Evolutionary conservation across 1,140 invertebrate genomes (phyloP), one percentile per base, ranked within the genome.

Genomic region (Aphelinus certus): DNA sequence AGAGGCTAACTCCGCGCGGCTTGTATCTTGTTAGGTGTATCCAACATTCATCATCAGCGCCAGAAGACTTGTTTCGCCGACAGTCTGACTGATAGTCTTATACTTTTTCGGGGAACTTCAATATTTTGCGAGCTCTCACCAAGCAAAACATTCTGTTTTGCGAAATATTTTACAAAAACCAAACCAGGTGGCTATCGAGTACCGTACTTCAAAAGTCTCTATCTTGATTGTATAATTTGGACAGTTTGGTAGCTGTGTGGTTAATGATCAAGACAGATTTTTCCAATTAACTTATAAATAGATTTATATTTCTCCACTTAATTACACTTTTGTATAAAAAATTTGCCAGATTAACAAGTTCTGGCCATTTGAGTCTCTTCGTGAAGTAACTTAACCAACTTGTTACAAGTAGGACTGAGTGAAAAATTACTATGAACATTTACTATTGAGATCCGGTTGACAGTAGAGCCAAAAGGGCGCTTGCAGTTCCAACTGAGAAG

Each of bases 391-490:
- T 61, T 66, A 76, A 76, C 57, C 71, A 75, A 63, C 56, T 62
- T 69, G 1, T 72, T 76, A 42, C 10, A 63, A 51, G 51, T n/a
- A 66, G 63, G 56, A 65, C 49, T 57, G 56, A 57, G 60, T 64
- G 6, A 57, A 48, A 55, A 68, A 46, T 53, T 10, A 46, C 60
- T 62, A 63, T 62, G 45, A 42, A 47, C 63, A n/a, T 67, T 2
- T 72, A 60, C 85, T 84, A 87, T 68, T 87, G 85, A 3, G 84
- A 82, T 81, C 96, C 95, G 48, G 96, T 98, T 1, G 96, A 98
- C 67, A 98, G 90, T n/a, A 98, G 90, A 64, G 96, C 96, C 76
- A 98, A 86, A 2, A 98, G 87, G 76, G 95, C 96, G 76, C 95
- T 94, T 7, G 96, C 94, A 42, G 91, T 88, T 60, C 94, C 92